A percentile compares a stretch with the other conserved stretches of the same genome.
Evolutionary conservation across 2,797 vertebrate genomes (phyloP).

Genomic region (Sebastes dallii): DNA sequence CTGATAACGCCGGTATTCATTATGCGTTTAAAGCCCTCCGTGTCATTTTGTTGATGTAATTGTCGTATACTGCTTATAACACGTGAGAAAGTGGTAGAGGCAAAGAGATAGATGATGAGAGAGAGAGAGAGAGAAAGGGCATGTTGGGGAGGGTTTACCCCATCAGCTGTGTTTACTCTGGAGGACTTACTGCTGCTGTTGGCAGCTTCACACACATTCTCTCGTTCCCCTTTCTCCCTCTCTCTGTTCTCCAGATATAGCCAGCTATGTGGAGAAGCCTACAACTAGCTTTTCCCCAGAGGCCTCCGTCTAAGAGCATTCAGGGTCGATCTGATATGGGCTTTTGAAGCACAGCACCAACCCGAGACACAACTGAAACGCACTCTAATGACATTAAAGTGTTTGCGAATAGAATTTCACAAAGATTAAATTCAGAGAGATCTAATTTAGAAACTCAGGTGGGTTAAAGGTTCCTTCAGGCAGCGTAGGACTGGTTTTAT

Average conservation of each 20-base stretch:
- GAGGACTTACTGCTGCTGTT: conserved; percentile 57
- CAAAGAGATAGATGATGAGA: background rate
- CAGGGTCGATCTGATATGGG: conserved; percentile 13
- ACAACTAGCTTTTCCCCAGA: conserved; percentile 28
- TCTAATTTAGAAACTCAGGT: background rate
- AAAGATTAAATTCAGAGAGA: conserved; percentile 5
- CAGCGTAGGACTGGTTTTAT: background rate
- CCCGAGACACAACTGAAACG: background rate
- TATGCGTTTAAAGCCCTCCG: background rate
- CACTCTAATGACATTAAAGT: background rate
- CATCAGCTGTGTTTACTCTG: conserved; percentile 69
- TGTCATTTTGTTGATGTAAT: background rate
- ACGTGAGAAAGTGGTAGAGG: background rate
- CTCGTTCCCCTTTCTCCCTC: conserved; percentile 10
- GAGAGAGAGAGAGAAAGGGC: background rate
- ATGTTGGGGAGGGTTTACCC: conserved; percentile 26
- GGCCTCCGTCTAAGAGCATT: conserved; percentile 28
- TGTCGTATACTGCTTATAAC: background rate
- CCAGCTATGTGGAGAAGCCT: conserved; percentile 57
- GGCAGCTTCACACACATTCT: conserved; percentile 65
- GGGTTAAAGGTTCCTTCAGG: background rate
- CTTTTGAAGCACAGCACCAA: conserved; percentile 8
- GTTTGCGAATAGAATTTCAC: background rate
- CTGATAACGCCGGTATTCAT: background rate
- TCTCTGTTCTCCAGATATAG: conserved; percentile 67